A percentile compares a stretch with the other conserved stretches of the same genome.
Evolutionary conservation across 2,113 vertebrate genomes (phyloP).

Genomic region (Chionodraco myersi): DNA sequence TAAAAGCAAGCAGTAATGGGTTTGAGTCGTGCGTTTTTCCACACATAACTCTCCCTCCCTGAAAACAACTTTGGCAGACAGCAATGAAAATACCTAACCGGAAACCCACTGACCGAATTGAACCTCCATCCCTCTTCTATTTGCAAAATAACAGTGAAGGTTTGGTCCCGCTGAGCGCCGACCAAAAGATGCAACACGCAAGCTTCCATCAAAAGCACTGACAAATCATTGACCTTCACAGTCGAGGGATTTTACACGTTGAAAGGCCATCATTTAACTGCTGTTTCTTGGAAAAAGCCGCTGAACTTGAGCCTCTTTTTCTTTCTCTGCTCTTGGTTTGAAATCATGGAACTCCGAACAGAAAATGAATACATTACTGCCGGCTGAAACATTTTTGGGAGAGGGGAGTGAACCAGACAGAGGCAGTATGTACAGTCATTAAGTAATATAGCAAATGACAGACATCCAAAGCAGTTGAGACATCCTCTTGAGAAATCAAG

Average conservation of each 20-base stretch:
- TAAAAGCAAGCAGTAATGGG: constrained; percentile 72
- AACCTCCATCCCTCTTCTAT: constrained; percentile 17
- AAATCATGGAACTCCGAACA: constrained; percentile 60
- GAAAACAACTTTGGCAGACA: constrained; percentile 72
- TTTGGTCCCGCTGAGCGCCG: neutral
- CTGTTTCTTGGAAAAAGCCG: constrained; percentile 59
- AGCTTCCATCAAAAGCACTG: constrained; percentile 38
- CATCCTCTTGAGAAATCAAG: constrained; percentile 52
- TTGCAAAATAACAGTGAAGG: constrained; percentile 43
- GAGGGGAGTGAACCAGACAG: constrained; percentile 4
- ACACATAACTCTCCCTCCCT: constrained; percentile 55
- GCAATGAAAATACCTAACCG: constrained; percentile 49
- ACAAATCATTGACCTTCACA: constrained; percentile 58
- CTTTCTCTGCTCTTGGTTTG: constrained; percentile 38
- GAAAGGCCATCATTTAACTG: constrained; percentile 67
- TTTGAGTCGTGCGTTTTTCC: constrained; percentile 71
- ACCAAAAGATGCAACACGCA: constrained; percentile 10
- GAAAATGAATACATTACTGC: constrained; percentile 75
- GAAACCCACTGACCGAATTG: constrained; percentile 57
- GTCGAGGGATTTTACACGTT: constrained; percentile 55
- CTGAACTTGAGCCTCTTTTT: constrained; percentile 50
- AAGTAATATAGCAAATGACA: constrained; percentile 58
- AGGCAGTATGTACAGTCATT: constrained; percentile 22
- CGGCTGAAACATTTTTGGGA: constrained; percentile 57
- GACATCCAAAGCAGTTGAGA: constrained; percentile 45